Evolutionary conservation across 2,797 vertebrate genomes (phyloP).

Genomic region (Galago senegalensis): DNA sequence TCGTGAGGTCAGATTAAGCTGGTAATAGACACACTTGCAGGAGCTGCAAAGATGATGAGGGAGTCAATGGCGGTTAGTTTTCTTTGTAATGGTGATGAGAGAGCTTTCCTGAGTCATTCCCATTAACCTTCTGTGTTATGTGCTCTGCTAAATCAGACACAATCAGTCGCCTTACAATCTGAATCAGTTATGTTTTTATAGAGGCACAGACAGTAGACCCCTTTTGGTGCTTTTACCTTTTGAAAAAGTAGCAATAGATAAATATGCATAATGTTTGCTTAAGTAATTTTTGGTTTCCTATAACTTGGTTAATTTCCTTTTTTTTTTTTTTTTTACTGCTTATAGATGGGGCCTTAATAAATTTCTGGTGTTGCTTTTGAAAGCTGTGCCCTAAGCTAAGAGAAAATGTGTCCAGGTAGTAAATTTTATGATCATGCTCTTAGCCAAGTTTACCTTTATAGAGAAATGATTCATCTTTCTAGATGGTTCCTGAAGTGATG

Average conservation of each 20-base stretch:
- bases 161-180: background rate
- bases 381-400: background rate
- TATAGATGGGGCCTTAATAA: background rate
- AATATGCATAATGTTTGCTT: slow-evolving; percentile 34
- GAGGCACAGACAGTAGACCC: background rate
- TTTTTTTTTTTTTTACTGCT: no score
- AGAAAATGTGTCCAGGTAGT: slow-evolving; percentile 16
- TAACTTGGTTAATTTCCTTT: slow-evolving; percentile 43
- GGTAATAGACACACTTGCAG: background rate
- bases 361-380: background rate
- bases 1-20: background rate
- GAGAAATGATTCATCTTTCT: background rate
- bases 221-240: background rate
- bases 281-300: slow-evolving; percentile 27
- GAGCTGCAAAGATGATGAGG: background rate
- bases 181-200: background rate
- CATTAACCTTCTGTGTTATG: no score
- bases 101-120: background rate
- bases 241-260: slow-evolving; percentile 27
- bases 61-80: background rate
- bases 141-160: slow-evolving; percentile 7
- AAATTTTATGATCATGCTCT: background rate
- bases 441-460: background rate
- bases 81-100: slow-evolving; percentile 1
- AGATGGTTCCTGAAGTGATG: background rate